Evolutionary conservation across 2,888 invertebrate species (phyloP).

Genomic region (Anodontia alba): DNA sequence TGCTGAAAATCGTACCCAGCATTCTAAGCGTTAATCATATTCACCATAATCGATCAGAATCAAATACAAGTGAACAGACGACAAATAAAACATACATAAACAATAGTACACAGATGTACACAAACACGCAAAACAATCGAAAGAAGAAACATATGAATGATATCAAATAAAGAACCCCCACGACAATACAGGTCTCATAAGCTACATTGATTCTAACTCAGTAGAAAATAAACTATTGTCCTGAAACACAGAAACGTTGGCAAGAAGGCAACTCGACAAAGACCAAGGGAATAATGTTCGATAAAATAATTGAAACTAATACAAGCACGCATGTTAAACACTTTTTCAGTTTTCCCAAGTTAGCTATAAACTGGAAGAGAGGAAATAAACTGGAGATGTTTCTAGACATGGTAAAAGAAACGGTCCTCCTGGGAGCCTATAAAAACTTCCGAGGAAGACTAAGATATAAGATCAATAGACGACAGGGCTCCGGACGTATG

Average conservation of each 20-base stretch:
- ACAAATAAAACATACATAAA: too few relatives aligned
- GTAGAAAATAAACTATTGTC: constrained; percentile 4
- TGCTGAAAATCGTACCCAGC: too few relatives aligned
- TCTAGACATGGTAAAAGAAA: background rate
- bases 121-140: too few relatives aligned
- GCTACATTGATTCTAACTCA: constrained; percentile 7
- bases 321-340: constrained; percentile 16
- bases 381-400: background rate
- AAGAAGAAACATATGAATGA: too few relatives aligned
- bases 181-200: background rate
- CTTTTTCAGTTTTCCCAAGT: constrained; percentile 9
- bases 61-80: too few relatives aligned
- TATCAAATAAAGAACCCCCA: background rate
- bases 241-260: background rate
- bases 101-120: too few relatives aligned
- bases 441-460: background rate
- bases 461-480: background rate
- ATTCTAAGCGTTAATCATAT: too few relatives aligned
- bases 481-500: background rate
- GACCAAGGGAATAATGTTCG: constrained; percentile 8
- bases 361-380: background rate
- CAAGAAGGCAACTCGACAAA: constrained; percentile 3
- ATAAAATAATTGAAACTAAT: constrained; percentile 23
- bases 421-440: background rate
- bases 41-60: too few relatives aligned